Evolutionary conservation across 2,888 invertebrate genomes (phyloP).

Genomic region (Eupithecia subfuscata): DNA sequence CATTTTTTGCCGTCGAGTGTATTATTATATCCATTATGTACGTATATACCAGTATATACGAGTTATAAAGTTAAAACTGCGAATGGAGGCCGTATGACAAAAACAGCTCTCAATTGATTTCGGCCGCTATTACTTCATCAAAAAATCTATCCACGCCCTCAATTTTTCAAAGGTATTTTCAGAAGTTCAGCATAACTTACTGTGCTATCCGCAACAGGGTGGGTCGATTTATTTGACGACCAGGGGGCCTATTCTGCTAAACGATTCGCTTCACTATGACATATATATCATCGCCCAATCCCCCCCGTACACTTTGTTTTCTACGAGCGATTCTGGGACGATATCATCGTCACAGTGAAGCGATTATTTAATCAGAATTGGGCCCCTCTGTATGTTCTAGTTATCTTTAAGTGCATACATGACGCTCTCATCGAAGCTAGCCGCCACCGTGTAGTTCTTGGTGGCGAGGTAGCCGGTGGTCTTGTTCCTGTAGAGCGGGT

Average conservation of each 20-base stretch:
- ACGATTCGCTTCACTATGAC: background rate
- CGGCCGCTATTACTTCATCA: background rate
- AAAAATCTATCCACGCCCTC: background rate
- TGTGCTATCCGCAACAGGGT: background rate
- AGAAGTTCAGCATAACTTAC: background rate
- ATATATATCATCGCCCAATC: background rate
- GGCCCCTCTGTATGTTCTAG: background rate
- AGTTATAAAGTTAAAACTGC: background rate
- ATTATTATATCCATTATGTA: background rate
- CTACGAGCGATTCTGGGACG: background rate
- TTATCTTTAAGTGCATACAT: conserved; percentile 57
- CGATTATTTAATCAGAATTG: background rate
- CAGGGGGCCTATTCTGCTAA: background rate
- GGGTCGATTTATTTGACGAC: background rate
- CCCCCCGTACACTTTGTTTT: background rate
- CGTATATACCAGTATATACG: too few species aligned
- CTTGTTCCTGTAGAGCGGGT: conserved; percentile 57
- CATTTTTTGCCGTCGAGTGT: background rate
- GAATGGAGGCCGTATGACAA: background rate
- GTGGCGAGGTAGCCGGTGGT: conserved; percentile 62
- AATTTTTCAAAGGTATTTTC: background rate
- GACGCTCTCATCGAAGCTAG: conserved; percentile 60
- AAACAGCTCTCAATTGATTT: background rate
- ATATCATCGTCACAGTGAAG: background rate
- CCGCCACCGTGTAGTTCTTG: conserved; percentile 72